A percentile compares a stretch with the other conserved stretches of the same genome.
phyloP scores from a whole-genome alignment of 2,113 vertebrate species.

The Myotis davidii region DNA sequence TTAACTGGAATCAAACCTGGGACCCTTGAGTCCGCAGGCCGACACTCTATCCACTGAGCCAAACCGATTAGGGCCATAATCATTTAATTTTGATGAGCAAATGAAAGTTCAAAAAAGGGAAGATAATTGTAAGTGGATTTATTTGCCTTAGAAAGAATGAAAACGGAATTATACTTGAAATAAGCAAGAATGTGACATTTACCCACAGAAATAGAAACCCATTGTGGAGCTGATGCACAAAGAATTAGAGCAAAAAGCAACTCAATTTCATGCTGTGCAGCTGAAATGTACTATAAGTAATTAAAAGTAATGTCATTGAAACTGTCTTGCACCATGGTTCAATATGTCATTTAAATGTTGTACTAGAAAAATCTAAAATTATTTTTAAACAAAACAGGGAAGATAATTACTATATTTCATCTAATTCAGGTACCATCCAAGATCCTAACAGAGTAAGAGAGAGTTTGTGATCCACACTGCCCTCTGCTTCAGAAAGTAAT shows the following conservation, averaged over 20 bases:
- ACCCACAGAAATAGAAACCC: constrained; percentile 64
- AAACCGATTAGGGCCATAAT: neutral
- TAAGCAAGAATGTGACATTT: constrained; percentile 74
- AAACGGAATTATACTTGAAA: constrained; percentile 74
- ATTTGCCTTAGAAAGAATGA: constrained; percentile 66
- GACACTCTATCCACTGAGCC: too few relatives aligned
- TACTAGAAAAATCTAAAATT: constrained; percentile 66
- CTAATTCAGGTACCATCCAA: neutral
- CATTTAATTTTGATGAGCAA: constrained; percentile 56
- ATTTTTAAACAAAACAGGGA: constrained; percentile 40
- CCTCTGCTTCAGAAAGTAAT: neutral
- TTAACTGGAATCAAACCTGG: too few relatives aligned
- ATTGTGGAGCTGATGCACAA: constrained; percentile 68
- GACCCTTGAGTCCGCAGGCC: too few relatives aligned
- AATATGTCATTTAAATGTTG: constrained; percentile 74
- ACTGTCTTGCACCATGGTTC: constrained; percentile 66
- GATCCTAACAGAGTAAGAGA: neutral
- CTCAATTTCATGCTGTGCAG: constrained; percentile 74
- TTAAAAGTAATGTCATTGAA: constrained; percentile 84
- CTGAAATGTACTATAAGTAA: constrained; percentile 82
- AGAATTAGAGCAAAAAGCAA: constrained; percentile 66
- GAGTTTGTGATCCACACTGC: neutral
- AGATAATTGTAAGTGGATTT: constrained; percentile 57
- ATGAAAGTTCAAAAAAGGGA: constrained; percentile 56
- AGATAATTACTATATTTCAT: constrained; percentile 18